Evolutionary conservation across 2,113 vertebrate species (phyloP), one percentile per base, ranked within the genome.

Genomic region (Aspiorhynchus laticeps): DNA sequence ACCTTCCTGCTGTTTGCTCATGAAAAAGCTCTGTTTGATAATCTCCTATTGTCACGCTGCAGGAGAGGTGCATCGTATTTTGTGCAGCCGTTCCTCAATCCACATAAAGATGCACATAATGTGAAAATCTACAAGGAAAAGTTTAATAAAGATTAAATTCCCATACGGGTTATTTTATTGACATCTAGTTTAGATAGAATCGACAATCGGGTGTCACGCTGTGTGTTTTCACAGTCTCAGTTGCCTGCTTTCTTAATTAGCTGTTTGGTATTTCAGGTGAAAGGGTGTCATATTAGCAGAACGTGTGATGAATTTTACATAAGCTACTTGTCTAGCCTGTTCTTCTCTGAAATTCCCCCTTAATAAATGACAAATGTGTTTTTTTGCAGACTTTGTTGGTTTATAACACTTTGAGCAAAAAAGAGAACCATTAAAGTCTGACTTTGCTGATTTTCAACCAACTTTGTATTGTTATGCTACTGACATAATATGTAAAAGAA

Each of bases 1-100:
- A 75, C 84, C 75, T 59, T 86, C 84, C 88, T 74, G 84, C 86
- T 89, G 88, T 67, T 83, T 84, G 65, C 79, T 81, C 75, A 43
- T 88, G 56, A 84, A 84, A 85, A 73, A 78, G 84, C 73, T 80
- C 67, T 65, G 86, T 87, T 73, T 89, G 51, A 88, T 85, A 65
- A 84, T 71, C 71, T 73, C 31, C 59, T 79, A 75, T 84, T 86
- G 75, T 85, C 84, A 56, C 84, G 8, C 80, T 56, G 53, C 41
- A 36, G 77, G 88, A 85, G 71, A 87, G 83, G 51, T 9, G 48
- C 46, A 3, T 36, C 69, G 15, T 26, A 38, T 38, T 61, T 21
- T 73, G 4, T 56, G 33, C 24, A 38, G 33, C 77, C 19, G n/a
- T 53, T 26, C 21, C 19, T 74, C 46, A 38, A 2, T 53, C 46